Conservation (phyloP, 2,888 invertebrate genomes). For the Polyommatus icarus region DNA sequence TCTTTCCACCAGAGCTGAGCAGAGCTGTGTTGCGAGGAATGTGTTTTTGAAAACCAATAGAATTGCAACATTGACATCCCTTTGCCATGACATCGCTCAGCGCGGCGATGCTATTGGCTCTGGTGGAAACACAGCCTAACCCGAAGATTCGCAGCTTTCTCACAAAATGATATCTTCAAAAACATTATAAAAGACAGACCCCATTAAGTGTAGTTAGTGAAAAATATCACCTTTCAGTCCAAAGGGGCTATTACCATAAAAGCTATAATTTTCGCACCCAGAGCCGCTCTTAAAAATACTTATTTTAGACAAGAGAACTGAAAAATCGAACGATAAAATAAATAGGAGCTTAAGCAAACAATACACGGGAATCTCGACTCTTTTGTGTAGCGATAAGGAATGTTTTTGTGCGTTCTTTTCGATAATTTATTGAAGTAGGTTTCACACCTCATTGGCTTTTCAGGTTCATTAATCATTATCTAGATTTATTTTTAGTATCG, state of each 20-base stretch:
- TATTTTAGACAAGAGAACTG: constrained; percentile 16
- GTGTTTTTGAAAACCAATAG: too few relatives aligned
- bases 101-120: too few relatives aligned
- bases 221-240: constrained; percentile 4
- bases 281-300: constrained; percentile 27
- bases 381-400: background rate
- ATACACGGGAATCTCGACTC: background rate
- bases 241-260: constrained; percentile 13
- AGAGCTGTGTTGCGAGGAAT: too few relatives aligned
- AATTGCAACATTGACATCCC: too few relatives aligned
- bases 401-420: background rate
- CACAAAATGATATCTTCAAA: background rate
- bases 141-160: too few relatives aligned
- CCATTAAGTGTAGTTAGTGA: background rate
- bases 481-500: constrained; percentile 35
- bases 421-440: constrained; percentile 14
- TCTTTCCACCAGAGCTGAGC: too few relatives aligned
- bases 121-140: too few relatives aligned
- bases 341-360: background rate
- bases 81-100: too few relatives aligned
- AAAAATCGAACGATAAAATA: background rate
- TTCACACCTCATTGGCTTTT: constrained; percentile 36
- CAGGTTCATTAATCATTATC: constrained; percentile 39
- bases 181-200: background rate
- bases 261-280: constrained; percentile 23